These are phyloP conservation scores for Ctenodactylus gundi DNA, from an alignment of 2,113 vertebrate genomes.

Conservation along the genomic window DNA sequence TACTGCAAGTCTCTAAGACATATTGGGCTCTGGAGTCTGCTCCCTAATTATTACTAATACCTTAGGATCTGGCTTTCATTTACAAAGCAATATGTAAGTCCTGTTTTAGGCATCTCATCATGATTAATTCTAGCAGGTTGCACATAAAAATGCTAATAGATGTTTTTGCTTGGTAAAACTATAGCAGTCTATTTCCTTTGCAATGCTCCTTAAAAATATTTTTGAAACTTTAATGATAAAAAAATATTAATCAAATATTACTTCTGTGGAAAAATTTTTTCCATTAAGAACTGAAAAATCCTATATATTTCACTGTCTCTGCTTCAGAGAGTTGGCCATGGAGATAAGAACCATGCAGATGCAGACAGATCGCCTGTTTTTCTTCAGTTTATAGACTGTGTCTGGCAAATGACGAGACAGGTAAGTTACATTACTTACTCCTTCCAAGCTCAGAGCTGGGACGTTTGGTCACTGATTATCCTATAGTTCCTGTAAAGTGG, in stretches of 20 bases:
- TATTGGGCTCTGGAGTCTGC: neutral
- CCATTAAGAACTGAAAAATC: neutral
- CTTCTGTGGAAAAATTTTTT: conserved; percentile 27
- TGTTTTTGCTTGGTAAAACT: neutral
- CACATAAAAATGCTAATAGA: neutral
- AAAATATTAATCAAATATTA: neutral
- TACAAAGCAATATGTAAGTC: neutral
- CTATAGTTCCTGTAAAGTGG: neutral
- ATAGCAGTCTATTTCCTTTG: neutral
- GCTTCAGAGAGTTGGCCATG: conserved; percentile 94
- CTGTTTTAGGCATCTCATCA: neutral
- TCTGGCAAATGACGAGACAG: conserved; percentile 99
- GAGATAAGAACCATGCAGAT: conserved; percentile 97
- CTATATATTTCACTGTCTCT: conserved; percentile 43
- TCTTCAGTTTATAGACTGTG: conserved; percentile 97
- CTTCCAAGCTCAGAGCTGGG: neutral
- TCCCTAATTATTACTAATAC: neutral
- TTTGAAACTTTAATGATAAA: neutral
- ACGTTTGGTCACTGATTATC: neutral
- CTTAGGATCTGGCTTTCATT: conserved; percentile 16
- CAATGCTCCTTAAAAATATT: conserved; percentile 11
- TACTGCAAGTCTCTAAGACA: neutral
- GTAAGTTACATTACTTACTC: conserved; percentile 74
- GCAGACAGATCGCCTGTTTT: conserved; percentile 97
- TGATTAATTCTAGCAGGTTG: neutral